These are phyloP conservation scores for Quadroppia sp. DNA, from an alignment of 2,888 invertebrate species.

Conservation along the genomic window DNA sequence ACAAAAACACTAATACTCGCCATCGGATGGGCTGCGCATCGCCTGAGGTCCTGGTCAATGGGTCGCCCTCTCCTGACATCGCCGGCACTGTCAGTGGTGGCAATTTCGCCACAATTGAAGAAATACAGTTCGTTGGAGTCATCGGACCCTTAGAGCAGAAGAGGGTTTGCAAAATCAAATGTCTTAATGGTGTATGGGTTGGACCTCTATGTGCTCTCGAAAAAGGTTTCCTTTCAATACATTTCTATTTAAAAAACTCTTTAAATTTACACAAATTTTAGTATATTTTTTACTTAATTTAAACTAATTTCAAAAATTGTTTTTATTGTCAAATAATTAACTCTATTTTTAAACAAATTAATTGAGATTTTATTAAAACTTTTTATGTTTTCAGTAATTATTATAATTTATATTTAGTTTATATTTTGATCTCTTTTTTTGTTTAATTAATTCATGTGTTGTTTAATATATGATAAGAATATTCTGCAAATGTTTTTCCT, in stretches of 20 bases:
- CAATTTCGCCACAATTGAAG: constrained; percentile 46
- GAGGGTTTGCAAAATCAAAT: constrained; percentile 75
- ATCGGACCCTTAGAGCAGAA: constrained; percentile 56
- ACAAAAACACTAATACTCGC: not conserved
- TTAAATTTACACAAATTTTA: not conserved
- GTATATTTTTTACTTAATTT: too few species aligned
- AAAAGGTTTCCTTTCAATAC: constrained; percentile 59
- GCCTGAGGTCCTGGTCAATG: constrained; percentile 48
- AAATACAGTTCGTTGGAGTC: constrained; percentile 47
- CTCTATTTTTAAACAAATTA: not conserved
- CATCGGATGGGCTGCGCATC: constrained; percentile 43
- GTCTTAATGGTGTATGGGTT: constrained; percentile 77
- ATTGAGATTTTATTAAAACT: not conserved
- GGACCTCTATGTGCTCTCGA: constrained; percentile 70
- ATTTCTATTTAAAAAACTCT: not conserved
- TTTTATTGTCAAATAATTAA: not conserved
- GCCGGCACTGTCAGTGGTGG: constrained; percentile 42
- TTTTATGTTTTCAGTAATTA: not conserved
- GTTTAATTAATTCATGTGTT: too few species aligned
- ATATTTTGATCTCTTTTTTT: not conserved
- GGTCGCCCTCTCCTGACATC: constrained; percentile 43
- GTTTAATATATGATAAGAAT: too few species aligned
- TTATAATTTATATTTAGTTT: too few species aligned
- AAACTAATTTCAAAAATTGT: too few species aligned
- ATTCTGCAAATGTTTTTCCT: too few species aligned